Base-by-base conservation (phyloP, 2,888 invertebrate genomes). In the Caenorhabditis sp. region DNA sequence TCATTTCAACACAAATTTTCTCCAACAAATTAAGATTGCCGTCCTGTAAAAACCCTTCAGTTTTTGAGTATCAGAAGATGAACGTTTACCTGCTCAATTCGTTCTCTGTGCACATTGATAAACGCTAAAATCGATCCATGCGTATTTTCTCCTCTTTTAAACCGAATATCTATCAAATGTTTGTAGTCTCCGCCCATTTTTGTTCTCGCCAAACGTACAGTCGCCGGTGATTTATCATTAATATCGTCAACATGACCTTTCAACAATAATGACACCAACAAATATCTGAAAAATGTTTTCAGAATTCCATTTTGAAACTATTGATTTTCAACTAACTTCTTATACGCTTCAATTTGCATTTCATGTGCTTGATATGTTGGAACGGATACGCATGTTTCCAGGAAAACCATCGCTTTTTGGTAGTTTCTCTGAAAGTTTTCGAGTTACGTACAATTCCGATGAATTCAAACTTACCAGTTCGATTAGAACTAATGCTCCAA, bases 261-360 rank as follows among this genome's bases (percentile, higher is more conserved):
- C 4, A 76, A 38, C 12, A 76, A 49, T 23, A 76, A 59, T 8
- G 76, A 70, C 3, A 76, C 21, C 23, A 76, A 62, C 1, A 71
- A 56, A 38, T 27, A 67, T 26, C 74, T 74, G 49, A 23, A 63
- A 52, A 38, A 20, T 21, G 2, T 53, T 53, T 53, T 53, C 23
- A 21, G 4, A 50, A 50, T 62, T n/a, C 49, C 4, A 31, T 53
- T 53, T 20, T 12, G 5, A 50, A n/a, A 50, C 5, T 50, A 50
- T n/a, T n/a, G 17, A 50, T 38, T 3, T n/a, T 50, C 8, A 21
- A 53, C 20, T 21, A 27, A 77, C 73, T 80, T 80, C 59, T 80
- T 80, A 58, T 68, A 71, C 0, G 72, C 76, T 8, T 80, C 77
- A 17, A 71, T 26, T 50, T 77, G 77, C 14, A 58, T 23, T 1